Conservation (phyloP, 1,140 invertebrate genomes). For the Ips typographus region DNA sequence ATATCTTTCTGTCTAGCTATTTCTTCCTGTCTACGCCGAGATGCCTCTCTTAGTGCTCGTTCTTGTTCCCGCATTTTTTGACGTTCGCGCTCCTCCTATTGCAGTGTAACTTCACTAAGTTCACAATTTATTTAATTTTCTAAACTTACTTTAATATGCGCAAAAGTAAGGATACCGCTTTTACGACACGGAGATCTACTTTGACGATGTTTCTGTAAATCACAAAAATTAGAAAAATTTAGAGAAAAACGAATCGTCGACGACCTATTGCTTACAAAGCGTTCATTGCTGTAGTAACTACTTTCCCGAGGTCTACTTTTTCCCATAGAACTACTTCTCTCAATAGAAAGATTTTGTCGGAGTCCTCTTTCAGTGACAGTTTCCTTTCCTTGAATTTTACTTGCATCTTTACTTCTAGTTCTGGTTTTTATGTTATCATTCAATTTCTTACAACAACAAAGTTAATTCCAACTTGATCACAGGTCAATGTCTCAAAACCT, state of each 20-base stretch:
- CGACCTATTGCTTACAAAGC: too few relatives aligned
- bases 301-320: too few relatives aligned
- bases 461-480: background rate
- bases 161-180: conserved; percentile 44
- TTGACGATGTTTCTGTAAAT: too few relatives aligned
- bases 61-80: conserved; percentile 76
- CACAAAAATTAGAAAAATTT: too few relatives aligned
- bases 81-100: conserved; percentile 72
- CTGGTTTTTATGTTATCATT: too few relatives aligned
- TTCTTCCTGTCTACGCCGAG: conserved; percentile 72
- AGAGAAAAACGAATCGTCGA: too few relatives aligned
- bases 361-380: too few relatives aligned
- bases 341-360: too few relatives aligned
- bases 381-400: conserved; percentile 9
- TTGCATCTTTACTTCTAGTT: conserved; percentile 11
- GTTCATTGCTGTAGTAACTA: too few relatives aligned
- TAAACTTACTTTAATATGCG: conserved; percentile 45
- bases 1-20: conserved; percentile 71
- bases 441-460: background rate
- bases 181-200: background rate
- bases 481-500: background rate
- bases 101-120: too few relatives aligned
- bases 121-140: too few relatives aligned
- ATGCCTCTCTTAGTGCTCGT: conserved; percentile 74
- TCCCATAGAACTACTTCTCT: too few relatives aligned